Conservation (phyloP, 1,140 invertebrate species). For the Drosophila arawakana region DNA sequence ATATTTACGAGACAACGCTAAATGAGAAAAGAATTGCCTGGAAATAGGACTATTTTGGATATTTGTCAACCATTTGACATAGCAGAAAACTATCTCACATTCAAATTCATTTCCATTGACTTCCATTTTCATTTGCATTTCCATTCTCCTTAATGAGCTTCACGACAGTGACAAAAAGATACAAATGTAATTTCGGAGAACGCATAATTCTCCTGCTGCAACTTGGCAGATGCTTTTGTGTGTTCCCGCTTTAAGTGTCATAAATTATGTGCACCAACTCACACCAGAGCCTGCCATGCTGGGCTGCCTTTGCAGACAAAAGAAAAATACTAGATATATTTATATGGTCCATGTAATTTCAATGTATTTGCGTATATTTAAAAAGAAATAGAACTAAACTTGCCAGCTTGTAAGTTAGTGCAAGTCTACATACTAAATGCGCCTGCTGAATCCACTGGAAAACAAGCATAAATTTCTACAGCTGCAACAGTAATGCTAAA, state of each 20-base stretch:
- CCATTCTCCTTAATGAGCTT: conserved; percentile 41
- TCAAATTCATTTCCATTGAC: neutral
- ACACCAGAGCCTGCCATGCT: neutral
- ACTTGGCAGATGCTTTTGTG: conserved; percentile 38
- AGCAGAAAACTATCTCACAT: neutral
- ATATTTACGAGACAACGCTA: conserved; percentile 24
- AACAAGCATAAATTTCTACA: conserved; percentile 72
- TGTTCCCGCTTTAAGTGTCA: conserved; percentile 70
- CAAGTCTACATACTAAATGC: conserved; percentile 52
- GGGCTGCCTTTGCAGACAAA: conserved; percentile 7
- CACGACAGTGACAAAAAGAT: conserved; percentile 44
- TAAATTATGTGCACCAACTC: conserved; percentile 63
- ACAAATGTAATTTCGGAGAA: conserved; percentile 36
- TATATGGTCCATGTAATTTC: conserved; percentile 59
- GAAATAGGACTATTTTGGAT: neutral
- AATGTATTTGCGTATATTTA: conserved; percentile 69
- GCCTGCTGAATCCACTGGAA: conserved; percentile 68
- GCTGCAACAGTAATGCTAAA: conserved; percentile 37
- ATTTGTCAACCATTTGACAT: neutral
- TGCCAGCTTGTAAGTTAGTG: conserved; percentile 18
- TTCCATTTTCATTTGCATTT: neutral
- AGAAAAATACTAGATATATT: too few relatives aligned
- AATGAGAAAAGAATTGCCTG: conserved; percentile 7
- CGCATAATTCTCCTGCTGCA: conserved; percentile 42
- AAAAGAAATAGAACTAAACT: conserved; percentile 58